Percentiles rank a stretch among this genome's conserved stretches.
Evolutionary conservation across 2,888 invertebrate species (phyloP).

Genomic region (Hoplodrina ambigua): DNA sequence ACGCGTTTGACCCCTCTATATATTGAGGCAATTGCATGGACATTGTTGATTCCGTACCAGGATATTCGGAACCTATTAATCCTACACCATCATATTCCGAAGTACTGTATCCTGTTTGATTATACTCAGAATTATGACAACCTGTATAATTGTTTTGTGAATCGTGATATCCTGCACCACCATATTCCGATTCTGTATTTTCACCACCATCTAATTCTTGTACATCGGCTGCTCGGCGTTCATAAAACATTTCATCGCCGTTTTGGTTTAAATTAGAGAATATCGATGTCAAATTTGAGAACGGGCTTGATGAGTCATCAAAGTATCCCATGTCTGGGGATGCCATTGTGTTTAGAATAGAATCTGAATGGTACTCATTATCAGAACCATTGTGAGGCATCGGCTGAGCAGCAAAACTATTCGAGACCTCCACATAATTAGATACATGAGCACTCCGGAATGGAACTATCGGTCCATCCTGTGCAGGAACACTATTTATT

Average conservation of each 20-base stretch:
- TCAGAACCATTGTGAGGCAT: slow-evolving; percentile 5
- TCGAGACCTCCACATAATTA: slow-evolving; percentile 10
- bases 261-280: slow-evolving; percentile 18
- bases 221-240: neutral
- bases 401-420: neutral
- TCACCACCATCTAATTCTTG: neutral
- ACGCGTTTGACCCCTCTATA: slow-evolving; percentile 2
- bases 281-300: slow-evolving; percentile 24
- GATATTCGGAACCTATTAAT: neutral
- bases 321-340: slow-evolving; percentile 34
- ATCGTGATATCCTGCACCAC: too few species aligned
- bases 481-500: slow-evolving; percentile 1
- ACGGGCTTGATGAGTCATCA: slow-evolving; percentile 26
- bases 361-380: slow-evolving; percentile 13
- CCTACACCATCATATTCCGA: too few species aligned
- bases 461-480: slow-evolving; percentile 7
- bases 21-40: slow-evolving; percentile 1
- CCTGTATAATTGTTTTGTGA: too few species aligned
- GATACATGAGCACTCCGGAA: slow-evolving; percentile 11
- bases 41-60: neutral
- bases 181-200: too few species aligned
- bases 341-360: neutral
- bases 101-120: too few species aligned
- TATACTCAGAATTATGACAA: too few species aligned
- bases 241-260: neutral